Base-by-base conservation (phyloP, 2,888 invertebrate genomes). In the Balanococcus diminutus region DNA sequence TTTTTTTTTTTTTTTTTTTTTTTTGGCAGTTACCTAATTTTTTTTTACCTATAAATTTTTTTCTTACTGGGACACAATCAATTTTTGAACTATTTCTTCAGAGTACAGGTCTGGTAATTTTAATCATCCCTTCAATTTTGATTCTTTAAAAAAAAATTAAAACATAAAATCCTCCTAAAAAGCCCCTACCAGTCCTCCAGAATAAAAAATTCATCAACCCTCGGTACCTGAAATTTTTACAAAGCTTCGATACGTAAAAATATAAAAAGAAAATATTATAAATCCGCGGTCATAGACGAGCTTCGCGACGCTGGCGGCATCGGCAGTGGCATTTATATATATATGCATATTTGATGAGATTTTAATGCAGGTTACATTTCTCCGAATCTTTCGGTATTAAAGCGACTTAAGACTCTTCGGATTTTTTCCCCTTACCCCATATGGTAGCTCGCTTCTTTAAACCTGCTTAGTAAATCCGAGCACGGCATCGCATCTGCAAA, bases 331-430 rank as follows among this genome's bases (percentile, higher is more conserved):
- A 46, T 46, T 46, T 11, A 61, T n/a, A 46, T 61, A 25, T 61
- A 25, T 61, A 61, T 61, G 61, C 61, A 61, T 61, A 61, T 61
- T 61, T 61, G 61, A 61, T 61, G 61, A 61, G 61, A 61, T 61
- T 61, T 61, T 61, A 61, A 61, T 61, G 61, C 61, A 61, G 61
- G 61, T 61, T 61, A 61, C 61, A 61, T 61, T 61, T 61, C 61
- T 61, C 9, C 25, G 61, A 61, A 61, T 61, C 61, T 61, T 22
- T 22, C 11, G 61, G 61, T 61, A 61, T 61, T 61, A 61, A 61
- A 61, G 61, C 22, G 8, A 61, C 61, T 61, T 61, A 61, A 6
- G 51, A 51, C 61, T 22, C 22, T 61, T 25, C 11, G 61, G 61
- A 25, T 25, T 61, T 61, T 61, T 11, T 46, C n/a, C 16, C 46